Base-by-base conservation (phyloP, 1,140 invertebrate genomes). In the Drosophila seguyi region DNA sequence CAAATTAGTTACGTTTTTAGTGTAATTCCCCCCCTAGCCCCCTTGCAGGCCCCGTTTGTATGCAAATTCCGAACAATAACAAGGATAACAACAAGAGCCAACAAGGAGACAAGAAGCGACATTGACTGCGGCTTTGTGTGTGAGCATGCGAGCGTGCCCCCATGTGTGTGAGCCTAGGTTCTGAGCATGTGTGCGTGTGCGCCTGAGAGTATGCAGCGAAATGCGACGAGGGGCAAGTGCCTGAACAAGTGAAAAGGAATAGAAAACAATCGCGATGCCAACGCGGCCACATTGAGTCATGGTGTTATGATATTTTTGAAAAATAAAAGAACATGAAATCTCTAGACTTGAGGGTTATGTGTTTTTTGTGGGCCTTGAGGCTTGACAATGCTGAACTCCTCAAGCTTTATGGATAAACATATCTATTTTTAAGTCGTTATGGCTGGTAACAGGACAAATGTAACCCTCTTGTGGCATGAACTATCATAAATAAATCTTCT, bases 1-100 rank as follows among this genome's bases (percentile, higher is more conserved):
- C 71, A 83, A 86, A 86, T 86, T 88, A 86, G 83, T 75, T 63
- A 58, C 79, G 59, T 83, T 86, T 86, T 83, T 69, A 79, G 79
- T 79, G 71, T 74, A 76, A 79, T 75, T 72, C 58, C 45, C 45
- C 45, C 45, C 52, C n/a, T n/a, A n/a, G n/a, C n/a, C 36, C 48
- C 27, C 22, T 42, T 39, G 76, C 31, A n/a, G 61, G 7, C 65
- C 61, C 55, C 48, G 11, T 71, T 78, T 81, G 73, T 78, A 75
- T 69, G 77, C 56, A 69, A 85, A 81, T 86, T 68, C 71, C 45
- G 48, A 66, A 74, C 65, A 82, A 83, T 66, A 85, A 76, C 61
- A 66, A 63, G 45, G 47, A 61, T 58, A 65, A 68, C 66, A 73
- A 78, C 50, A 62, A 75, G 62, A 60, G 63, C 69, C 42, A 75